These are phyloP conservation scores for Corydoras sp. DNA, from an alignment of 2,113 vertebrate genomes.

Conservation along the genomic window DNA sequence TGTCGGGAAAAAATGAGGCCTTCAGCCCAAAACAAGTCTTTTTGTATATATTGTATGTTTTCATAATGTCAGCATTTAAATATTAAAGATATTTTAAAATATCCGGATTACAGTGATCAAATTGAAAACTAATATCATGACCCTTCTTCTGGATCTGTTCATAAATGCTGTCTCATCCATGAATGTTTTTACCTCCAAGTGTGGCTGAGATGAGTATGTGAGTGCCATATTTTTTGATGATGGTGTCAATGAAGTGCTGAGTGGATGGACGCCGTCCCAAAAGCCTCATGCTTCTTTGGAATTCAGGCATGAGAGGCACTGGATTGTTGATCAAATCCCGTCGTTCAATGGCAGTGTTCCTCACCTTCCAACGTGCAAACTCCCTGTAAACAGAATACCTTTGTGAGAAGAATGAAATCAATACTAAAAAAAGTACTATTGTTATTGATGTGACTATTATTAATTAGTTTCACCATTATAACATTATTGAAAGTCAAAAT, in stretches of 20 bases:
- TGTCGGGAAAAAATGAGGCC: no score
- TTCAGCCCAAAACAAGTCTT: no score
- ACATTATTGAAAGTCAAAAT: no score
- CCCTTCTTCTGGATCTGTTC: no score
- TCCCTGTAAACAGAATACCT: slow-evolving; percentile 68
- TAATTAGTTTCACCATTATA: no score
- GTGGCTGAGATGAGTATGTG: slow-evolving; percentile 98
- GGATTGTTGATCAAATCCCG: slow-evolving; percentile 91
- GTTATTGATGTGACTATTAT: no score
- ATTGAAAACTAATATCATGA: no score
- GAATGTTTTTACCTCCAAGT: slow-evolving; percentile 80
- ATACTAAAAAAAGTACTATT: no score
- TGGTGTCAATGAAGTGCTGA: slow-evolving; percentile 97
- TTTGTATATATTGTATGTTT: no score
- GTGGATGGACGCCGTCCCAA: slow-evolving; percentile 94
- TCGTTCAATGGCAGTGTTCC: slow-evolving; percentile 95
- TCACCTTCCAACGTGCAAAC: slow-evolving; percentile 99
- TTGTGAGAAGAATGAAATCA: neutral
- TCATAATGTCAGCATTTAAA: no score
- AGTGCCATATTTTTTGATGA: slow-evolving; percentile 99
- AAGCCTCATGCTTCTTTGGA: slow-evolving; percentile 91
- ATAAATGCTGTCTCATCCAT: neutral
- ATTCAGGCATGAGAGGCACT: slow-evolving; percentile 95
- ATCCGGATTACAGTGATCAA: no score
- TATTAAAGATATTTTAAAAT: no score